phyloP scores from a whole-genome alignment of 2,113 vertebrate species.

The Lucifuga dentata region DNA sequence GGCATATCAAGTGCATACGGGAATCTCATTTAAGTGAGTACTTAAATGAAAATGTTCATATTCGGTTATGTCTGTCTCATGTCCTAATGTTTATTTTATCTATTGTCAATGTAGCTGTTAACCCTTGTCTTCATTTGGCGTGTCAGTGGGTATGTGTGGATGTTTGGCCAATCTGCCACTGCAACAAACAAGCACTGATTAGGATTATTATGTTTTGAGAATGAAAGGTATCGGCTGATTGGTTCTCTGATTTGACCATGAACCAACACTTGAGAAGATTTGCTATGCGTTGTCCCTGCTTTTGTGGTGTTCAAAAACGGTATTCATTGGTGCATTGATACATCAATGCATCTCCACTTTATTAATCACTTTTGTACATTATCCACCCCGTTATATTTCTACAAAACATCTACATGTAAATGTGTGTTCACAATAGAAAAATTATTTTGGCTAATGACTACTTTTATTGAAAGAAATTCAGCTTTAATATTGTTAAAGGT shows the following conservation, averaged over 20 bases:
- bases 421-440: conserved; percentile 5
- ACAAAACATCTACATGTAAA: conserved; percentile 3
- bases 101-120: conserved; percentile 42
- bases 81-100: conserved; percentile 63
- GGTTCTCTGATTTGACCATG: conserved; percentile 1
- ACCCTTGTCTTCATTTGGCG: conserved; percentile 65
- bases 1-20: conserved; percentile 76
- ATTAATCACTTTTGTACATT: conserved; percentile 30
- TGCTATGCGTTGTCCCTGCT: neutral
- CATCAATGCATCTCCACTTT: conserved; percentile 33
- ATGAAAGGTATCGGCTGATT: conserved; percentile 11
- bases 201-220: conserved; percentile 2
- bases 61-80: conserved; percentile 77
- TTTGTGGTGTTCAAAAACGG: conserved; percentile 33
- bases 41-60: conserved; percentile 86
- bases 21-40: conserved; percentile 89
- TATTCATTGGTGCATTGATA: conserved; percentile 41
- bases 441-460: neutral
- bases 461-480: neutral
- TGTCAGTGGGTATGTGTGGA: conserved; percentile 45
- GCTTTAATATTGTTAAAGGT: conserved; percentile 7
- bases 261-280: neutral
- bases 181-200: neutral
- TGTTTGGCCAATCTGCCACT: conserved; percentile 14
- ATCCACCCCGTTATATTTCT: conserved; percentile 4